phyloP scores from a whole-genome alignment of 2,113 vertebrate genomes.

The Mastomys natalensis region DNA sequence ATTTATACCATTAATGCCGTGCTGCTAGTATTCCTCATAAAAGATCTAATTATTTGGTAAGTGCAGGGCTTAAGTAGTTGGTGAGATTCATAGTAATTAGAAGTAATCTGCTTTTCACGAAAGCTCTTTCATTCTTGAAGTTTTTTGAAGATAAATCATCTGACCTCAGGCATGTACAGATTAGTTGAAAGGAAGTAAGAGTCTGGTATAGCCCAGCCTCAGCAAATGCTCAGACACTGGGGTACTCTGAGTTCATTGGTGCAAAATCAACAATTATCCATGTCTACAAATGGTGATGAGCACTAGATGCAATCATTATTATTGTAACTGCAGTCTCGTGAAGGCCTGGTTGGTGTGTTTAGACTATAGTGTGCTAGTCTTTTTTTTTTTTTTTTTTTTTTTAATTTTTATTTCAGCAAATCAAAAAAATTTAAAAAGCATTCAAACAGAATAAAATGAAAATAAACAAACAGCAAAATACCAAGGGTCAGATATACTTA shows the following conservation, averaged over 20 bases:
- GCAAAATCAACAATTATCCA: background rate
- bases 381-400: too few species aligned
- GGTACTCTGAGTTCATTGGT: background rate
- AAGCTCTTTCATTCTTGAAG: slow-evolving; percentile 16
- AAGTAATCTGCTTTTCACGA: slow-evolving; percentile 68
- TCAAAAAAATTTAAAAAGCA: too few species aligned
- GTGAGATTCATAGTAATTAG: slow-evolving; percentile 65
- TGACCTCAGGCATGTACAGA: slow-evolving; percentile 36
- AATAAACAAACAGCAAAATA: too few species aligned
- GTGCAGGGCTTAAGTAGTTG: slow-evolving; percentile 54
- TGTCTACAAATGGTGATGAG: background rate
- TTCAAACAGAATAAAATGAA: too few species aligned
- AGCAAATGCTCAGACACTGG: background rate
- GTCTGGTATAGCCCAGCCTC: background rate
- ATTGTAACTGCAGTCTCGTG: background rate
- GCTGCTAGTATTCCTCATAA: slow-evolving; percentile 41
- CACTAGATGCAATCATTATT: background rate
- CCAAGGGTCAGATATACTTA: too few species aligned
- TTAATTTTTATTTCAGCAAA: too few species aligned
- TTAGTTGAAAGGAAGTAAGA: slow-evolving; percentile 6
- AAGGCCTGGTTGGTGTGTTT: background rate
- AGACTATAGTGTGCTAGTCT: background rate
- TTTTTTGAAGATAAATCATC: slow-evolving; percentile 64
- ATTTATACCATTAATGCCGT: slow-evolving; percentile 38
- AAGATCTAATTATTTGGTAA: slow-evolving; percentile 67